phyloP scores from a whole-genome alignment of 2,113 vertebrate genomes.

The Naja naja region DNA sequence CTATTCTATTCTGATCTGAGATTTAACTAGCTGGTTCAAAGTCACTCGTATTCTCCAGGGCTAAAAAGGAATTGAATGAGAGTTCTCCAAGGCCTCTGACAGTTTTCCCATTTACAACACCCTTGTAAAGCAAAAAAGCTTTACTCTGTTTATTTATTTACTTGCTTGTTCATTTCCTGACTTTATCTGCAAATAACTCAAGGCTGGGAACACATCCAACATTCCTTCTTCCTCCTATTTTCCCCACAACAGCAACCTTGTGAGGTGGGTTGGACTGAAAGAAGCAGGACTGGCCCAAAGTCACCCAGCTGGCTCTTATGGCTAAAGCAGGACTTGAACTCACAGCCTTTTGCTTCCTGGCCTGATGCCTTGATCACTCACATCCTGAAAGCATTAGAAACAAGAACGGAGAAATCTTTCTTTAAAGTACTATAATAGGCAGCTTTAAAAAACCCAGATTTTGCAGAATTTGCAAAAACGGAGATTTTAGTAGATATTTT shows the following conservation, averaged over 20 bases:
- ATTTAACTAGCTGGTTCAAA: not conserved
- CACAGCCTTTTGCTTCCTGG: no score
- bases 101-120: not conserved
- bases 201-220: not conserved
- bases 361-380: no score
- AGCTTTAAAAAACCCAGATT: not conserved
- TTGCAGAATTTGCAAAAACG: no score
- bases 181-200: no score
- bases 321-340: no score
- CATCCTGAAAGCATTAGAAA: not conserved
- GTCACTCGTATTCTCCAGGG: not conserved
- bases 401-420: not conserved
- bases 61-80: not conserved
- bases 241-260: no score
- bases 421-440: not conserved
- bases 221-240: no score
- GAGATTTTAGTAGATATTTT: not conserved
- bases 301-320: no score
- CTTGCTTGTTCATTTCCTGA: no score
- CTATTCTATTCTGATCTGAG: not conserved
- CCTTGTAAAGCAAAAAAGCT: not conserved
- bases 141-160: not conserved
- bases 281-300: no score
- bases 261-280: no score
- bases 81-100: not conserved